Evolutionary conservation across 2,113 vertebrate species (phyloP), one percentile per base, ranked within the genome.

Genomic region (Apeltes quadracus): DNA sequence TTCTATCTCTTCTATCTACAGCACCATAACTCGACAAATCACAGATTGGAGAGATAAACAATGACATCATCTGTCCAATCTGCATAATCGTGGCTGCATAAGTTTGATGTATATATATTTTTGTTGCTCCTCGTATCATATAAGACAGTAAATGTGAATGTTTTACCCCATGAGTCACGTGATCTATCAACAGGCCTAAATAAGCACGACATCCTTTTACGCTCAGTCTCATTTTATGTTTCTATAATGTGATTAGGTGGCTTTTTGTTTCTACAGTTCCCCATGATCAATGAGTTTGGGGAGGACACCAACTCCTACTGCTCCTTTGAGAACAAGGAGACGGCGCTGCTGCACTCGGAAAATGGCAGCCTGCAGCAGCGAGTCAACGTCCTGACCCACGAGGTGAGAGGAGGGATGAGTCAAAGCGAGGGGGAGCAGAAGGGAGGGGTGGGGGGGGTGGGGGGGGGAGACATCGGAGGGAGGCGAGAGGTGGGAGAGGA

Each of bases 301-400:
- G 96, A 98, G 76, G 96, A 98, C 75, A 93, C 91, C 1, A 94
- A 94, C 82, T 94, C 94, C 34, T 94, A 94, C 83, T 94, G 93
- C 84, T 93, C 93, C 54, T 95, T 95, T 10, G 97, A 98, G 90
- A 93, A 95, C 90, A 96, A 98, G 77, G 97, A 98, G 84, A 94
- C 94, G 15, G 96, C 95, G 29, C 90, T 98, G 90, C 94, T 99
- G 85, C 95, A 97, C 87, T 96, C 95, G 0, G 97, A 98, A 87
- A 97, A 97, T n/a, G 94, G 93, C 18, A 96, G 92, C 74, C 93
- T 97, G 84, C 95, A 97, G 92, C 95, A 97, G 83, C 95, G 92
- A 86, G 92, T 98, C 92, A 97, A 96, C 90, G 95, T 96, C 83
- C 95, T 98, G 86, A 95, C 96, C 84, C 96, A 95, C 1, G 97